These are phyloP conservation scores for Muraenolepis orangiensis DNA, from an alignment of 2,797 vertebrate species.

Conservation along the genomic window DNA sequence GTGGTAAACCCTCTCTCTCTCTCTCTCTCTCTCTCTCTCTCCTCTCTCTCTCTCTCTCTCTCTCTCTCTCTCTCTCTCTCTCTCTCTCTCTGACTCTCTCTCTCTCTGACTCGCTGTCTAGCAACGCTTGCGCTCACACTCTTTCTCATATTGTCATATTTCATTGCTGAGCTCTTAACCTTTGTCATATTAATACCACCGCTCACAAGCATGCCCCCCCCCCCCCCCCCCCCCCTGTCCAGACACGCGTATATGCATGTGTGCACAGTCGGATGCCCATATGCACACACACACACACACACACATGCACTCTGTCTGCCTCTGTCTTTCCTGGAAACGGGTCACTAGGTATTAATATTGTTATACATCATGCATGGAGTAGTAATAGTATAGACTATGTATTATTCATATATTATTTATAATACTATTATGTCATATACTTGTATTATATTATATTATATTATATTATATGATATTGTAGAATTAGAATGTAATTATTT, in stretches of 20 bases:
- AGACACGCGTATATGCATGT: neutral
- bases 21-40: too few species aligned
- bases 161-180: slow-evolving; percentile 49
- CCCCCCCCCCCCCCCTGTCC: neutral
- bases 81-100: slow-evolving; percentile 6
- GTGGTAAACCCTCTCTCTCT: slow-evolving; percentile 20
- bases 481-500: neutral
- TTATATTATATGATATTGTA: too few species aligned
- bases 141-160: slow-evolving; percentile 35
- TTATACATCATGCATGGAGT: neutral
- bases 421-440: neutral
- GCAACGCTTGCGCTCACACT: slow-evolving; percentile 10
- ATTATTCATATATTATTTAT: neutral
- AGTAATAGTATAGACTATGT: neutral
- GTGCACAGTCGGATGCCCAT: slow-evolving; percentile 1
- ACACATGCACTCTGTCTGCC: slow-evolving; percentile 10
- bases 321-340: neutral
- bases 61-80: neutral
- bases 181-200: slow-evolving; percentile 47
- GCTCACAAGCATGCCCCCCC: neutral
- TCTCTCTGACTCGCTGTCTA: slow-evolving; percentile 20
- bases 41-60: neutral
- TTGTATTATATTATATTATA: neutral
- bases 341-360: neutral
- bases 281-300: slow-evolving; percentile 6